These are phyloP conservation scores for Phengaris arion DNA, from an alignment of 2,888 invertebrate genomes.

Conservation along the genomic window DNA sequence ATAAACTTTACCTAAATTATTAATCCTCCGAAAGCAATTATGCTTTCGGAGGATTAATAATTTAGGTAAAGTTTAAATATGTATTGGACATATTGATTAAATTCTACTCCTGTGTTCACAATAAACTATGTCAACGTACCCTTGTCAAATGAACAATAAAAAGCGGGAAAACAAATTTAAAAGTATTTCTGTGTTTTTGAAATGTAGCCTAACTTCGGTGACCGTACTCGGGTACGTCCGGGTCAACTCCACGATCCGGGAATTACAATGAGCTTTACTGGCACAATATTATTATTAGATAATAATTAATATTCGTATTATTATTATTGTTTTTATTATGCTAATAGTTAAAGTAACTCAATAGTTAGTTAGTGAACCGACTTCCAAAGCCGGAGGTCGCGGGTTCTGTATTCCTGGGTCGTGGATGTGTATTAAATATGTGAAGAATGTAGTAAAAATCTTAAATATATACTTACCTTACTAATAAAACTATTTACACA, in stretches of 20 bases:
- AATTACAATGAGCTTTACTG: slow-evolving; percentile 1
- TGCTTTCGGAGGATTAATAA: slow-evolving; percentile 3
- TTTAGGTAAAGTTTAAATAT: slow-evolving; percentile 21
- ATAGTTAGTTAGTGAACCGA: no score
- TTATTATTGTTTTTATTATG: no score
- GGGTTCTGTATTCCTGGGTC: no score
- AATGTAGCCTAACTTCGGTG: slow-evolving; percentile 20
- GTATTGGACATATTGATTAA: slow-evolving; percentile 25
- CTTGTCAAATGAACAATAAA: slow-evolving; percentile 28
- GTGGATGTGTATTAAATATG: no score
- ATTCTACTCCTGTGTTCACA: slow-evolving; percentile 25
- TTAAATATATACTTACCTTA: no score
- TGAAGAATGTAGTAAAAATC: no score
- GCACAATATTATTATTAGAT: no score
- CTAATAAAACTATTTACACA: no score
- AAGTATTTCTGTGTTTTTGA: slow-evolving; percentile 32
- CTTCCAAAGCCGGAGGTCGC: no score
- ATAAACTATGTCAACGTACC: slow-evolving; percentile 27
- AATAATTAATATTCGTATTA: no score
- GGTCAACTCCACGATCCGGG: slow-evolving; percentile 22
- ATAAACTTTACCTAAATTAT: slow-evolving; percentile 15
- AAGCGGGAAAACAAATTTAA: slow-evolving; percentile 29
- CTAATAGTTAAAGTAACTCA: no score
- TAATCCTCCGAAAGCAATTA: slow-evolving; percentile 8
- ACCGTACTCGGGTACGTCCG: slow-evolving; percentile 19